phyloP scores from a whole-genome alignment of 2,113 vertebrate species.

The Plecturocebus donacophilus region DNA sequence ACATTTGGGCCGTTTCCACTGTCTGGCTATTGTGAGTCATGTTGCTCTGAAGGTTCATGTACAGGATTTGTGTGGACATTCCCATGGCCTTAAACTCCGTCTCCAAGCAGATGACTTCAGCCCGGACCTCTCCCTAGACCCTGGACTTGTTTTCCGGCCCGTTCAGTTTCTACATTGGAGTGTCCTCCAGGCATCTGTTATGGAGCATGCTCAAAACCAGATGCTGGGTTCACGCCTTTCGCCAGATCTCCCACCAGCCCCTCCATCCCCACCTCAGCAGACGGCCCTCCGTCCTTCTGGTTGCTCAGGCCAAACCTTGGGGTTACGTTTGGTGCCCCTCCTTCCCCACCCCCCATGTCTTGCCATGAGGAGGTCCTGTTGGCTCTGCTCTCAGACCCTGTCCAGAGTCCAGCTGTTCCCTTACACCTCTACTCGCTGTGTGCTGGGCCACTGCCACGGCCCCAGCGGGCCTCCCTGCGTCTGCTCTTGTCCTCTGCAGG shows the following conservation, averaged over 20 bases:
- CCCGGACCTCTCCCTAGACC: not conserved
- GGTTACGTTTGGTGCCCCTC: not conserved
- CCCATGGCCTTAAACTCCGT: not conserved
- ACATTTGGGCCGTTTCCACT: not conserved
- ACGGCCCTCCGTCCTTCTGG: not conserved
- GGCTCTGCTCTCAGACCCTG: not conserved
- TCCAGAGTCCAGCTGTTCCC: not conserved
- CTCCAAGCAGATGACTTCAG: fast-evolving
- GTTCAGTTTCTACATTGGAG: not conserved
- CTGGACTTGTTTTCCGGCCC: not conserved
- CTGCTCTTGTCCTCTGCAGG: not conserved
- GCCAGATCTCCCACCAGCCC: not conserved
- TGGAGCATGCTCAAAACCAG: too few relatives aligned
- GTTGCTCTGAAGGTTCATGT: fast-evolving
- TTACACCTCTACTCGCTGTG: fast-evolving
- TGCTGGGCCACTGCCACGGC: not conserved
- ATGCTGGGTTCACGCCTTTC: not conserved
- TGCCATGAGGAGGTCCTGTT: not conserved
- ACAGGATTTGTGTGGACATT: fast-evolving
- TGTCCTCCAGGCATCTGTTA: not conserved
- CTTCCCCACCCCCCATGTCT: not conserved
- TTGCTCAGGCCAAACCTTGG: not conserved
- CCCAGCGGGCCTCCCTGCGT: not conserved
- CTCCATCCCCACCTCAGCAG: not conserved
- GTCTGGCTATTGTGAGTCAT: not conserved